phyloP scores from a whole-genome alignment of 2,888 invertebrate genomes.

The Hypomecis punctinalis region DNA sequence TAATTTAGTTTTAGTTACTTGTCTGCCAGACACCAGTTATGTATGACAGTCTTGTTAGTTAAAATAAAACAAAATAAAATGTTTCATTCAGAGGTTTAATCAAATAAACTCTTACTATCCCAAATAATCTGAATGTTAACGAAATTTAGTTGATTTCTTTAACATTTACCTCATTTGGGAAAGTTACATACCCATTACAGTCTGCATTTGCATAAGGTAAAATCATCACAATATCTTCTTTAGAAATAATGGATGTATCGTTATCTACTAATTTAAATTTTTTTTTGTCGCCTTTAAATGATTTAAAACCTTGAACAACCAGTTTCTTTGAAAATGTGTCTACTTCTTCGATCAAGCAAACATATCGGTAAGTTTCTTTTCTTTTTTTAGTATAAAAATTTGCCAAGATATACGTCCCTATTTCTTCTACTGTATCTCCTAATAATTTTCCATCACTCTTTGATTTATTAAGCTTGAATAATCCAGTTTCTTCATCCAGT shows the following conservation, averaged over 20 bases:
- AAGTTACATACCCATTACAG: constrained; percentile 20
- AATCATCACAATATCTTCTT: constrained; percentile 26
- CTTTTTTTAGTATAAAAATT: constrained; percentile 29
- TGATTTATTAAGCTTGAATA: constrained; percentile 24
- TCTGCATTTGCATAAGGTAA: constrained; percentile 22
- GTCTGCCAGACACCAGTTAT: too few species aligned
- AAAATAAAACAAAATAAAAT: too few species aligned
- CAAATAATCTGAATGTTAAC: constrained; percentile 2
- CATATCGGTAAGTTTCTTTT: constrained; percentile 26
- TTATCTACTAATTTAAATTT: constrained; percentile 15
- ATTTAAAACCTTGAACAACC: constrained; percentile 20
- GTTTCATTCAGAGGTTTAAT: background rate
- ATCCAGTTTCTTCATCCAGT: constrained; percentile 26
- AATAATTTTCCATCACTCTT: constrained; percentile 26
- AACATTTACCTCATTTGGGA: constrained; percentile 6
- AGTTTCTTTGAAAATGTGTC: constrained; percentile 25
- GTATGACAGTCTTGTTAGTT: too few species aligned
- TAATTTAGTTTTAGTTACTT: too few species aligned
- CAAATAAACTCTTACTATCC: background rate
- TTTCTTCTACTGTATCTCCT: constrained; percentile 27
- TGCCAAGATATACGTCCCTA: constrained; percentile 29
- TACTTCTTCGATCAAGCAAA: constrained; percentile 23
- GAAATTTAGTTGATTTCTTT: constrained; percentile 1
- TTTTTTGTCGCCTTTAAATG: constrained; percentile 19
- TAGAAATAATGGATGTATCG: constrained; percentile 25